A percentile compares a stretch with the other conserved stretches of the same genome.
Evolutionary conservation across 2,113 vertebrate species (phyloP).

Genomic region (Pelecanus crispus): DNA sequence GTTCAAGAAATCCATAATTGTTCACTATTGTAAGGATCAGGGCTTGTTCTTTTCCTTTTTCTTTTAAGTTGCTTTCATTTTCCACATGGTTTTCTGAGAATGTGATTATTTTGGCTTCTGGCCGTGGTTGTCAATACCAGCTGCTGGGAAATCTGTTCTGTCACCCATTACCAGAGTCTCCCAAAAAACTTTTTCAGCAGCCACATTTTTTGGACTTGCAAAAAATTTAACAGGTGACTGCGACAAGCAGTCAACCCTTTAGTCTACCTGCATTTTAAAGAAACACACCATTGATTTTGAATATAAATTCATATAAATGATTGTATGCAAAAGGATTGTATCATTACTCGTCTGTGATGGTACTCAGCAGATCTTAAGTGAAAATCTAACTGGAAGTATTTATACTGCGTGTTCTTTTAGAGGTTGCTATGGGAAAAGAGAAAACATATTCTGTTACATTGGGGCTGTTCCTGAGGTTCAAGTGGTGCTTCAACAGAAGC

Average conservation of each 20-base stretch:
- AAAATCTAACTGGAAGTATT: neutral
- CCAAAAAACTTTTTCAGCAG: neutral
- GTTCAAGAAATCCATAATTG: neutral
- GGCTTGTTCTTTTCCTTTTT: neutral
- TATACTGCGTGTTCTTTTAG: neutral
- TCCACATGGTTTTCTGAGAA: neutral
- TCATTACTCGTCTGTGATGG: neutral
- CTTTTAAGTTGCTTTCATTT: neutral
- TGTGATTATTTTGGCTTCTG: neutral
- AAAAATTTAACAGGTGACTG: neutral
- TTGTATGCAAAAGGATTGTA: rapidly evolving
- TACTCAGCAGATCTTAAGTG: neutral
- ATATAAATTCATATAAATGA: neutral
- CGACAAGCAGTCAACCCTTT: neutral
- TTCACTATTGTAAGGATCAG: neutral
- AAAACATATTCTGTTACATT: neutral
- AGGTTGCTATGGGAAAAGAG: neutral
- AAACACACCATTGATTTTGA: neutral
- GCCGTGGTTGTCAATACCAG: neutral
- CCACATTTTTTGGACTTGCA: neutral
- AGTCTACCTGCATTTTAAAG: neutral
- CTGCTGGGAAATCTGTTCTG: neutral
- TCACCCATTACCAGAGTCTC: neutral
- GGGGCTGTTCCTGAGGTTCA: neutral
- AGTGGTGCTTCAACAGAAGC: neutral